Evolutionary conservation across 2,113 vertebrate genomes (phyloP), one percentile per base, ranked within the genome.

Genomic region (Salvator merianae): DNA sequence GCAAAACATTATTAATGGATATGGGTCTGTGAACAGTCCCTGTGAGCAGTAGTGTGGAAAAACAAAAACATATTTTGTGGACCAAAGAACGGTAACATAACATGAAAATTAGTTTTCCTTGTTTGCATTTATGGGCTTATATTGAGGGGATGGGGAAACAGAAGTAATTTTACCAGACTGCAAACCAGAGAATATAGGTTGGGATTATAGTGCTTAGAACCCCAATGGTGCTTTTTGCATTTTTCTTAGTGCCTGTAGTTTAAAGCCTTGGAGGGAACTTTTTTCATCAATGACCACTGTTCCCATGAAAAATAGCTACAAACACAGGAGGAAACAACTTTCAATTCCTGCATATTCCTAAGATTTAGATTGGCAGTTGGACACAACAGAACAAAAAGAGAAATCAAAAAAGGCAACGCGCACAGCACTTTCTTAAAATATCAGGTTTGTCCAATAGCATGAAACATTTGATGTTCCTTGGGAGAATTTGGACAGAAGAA

Each of bases 1-100:
- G 69, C 77, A 65, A 85, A 85, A 63, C 36, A 50, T 79, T 65
- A 85, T 85, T 65, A 85, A 79, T 79, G n/a, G 38, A 30, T 79
- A 79, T 47, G 55, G 55, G 4, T 32, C 34, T 34, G 7, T 73
- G 43, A 79, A 40, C 66, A 13, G 8, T 53, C 73, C 59, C 68
- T 79, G n/a, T 50, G 53, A 47, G 20, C 38, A 38, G 16, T 38
- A 65, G 16, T 66, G 4, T 3, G 43, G 53, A 70, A 28, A n/a
- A 55, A 34, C 18, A 36, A 65, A n/a, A 36, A 40, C 18, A 7
- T 28, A 24, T 34, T 20, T 71, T 50, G 30, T 72, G 7, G 14
- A 63, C 43, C 2, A 38, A 36, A 26, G 7, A 30, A 63, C 62
- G 30, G 38, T 28, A 84, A 30, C 34, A 30, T 71, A 84, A 30